phyloP scores from a whole-genome alignment of 2,888 invertebrate genomes.

The Lacanobia wlatinum region DNA sequence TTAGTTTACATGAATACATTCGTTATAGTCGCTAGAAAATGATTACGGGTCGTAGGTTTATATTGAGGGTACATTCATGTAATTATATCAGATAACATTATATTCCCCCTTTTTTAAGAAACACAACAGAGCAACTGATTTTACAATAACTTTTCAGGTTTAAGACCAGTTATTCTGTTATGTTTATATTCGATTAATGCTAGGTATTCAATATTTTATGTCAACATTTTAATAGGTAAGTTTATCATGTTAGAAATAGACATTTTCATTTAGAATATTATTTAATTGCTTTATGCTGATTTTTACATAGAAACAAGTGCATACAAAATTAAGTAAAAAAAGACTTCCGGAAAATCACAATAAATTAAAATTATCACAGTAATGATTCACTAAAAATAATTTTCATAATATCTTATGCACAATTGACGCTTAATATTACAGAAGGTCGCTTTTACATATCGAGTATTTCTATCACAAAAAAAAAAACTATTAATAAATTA shows the following conservation, averaged over 20 bases:
- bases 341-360: slow-evolving; percentile 56
- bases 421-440: slow-evolving; percentile 50
- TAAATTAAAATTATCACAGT: slow-evolving; percentile 70
- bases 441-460: slow-evolving; percentile 35
- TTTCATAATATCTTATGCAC: slow-evolving; percentile 49
- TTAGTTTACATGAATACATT: slow-evolving; percentile 72
- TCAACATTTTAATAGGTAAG: slow-evolving; percentile 44
- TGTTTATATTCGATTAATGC: slow-evolving; percentile 25
- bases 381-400: slow-evolving; percentile 62
- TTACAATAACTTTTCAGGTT: not conserved
- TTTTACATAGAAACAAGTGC: slow-evolving; percentile 37
- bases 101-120: slow-evolving; percentile 11
- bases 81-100: too few relatives aligned
- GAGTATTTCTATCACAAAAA: slow-evolving; percentile 57
- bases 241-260: slow-evolving; percentile 54
- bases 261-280: slow-evolving; percentile 50
- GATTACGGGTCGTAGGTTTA: slow-evolving; percentile 59
- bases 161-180: slow-evolving; percentile 6
- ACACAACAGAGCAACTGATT: slow-evolving; percentile 6
- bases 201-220: slow-evolving; percentile 37
- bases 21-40: slow-evolving; percentile 67
- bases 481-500: slow-evolving; percentile 25
- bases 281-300: slow-evolving; percentile 44
- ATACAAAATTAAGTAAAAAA: slow-evolving; percentile 47
- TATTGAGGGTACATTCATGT: slow-evolving; percentile 55